Evolutionary conservation across 2,888 invertebrate species (phyloP).

Genomic region (Neria commutata): DNA sequence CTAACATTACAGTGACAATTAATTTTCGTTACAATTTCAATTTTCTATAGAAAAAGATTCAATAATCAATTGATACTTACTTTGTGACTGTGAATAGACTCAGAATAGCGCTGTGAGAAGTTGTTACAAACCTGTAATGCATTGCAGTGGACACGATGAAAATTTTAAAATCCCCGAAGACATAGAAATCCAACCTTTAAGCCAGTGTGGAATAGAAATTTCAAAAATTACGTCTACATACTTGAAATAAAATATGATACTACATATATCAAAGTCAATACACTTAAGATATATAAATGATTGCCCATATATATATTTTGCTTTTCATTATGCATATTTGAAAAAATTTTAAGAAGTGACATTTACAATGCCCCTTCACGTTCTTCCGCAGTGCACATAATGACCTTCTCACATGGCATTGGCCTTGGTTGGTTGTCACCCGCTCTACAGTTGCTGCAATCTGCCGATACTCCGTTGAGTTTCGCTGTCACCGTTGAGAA

Average conservation of each 20-base stretch:
- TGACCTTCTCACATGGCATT: conserved; percentile 50
- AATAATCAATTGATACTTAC: too few species aligned
- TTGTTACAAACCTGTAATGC: too few species aligned
- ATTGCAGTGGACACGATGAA: too few species aligned
- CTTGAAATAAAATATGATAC: background rate
- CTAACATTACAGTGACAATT: too few species aligned
- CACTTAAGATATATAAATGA: background rate
- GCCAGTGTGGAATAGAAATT: background rate
- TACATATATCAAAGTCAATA: background rate
- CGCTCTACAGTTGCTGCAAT: conserved; percentile 41
- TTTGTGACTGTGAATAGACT: too few species aligned
- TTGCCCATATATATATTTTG: too few species aligned
- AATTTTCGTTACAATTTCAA: too few species aligned
- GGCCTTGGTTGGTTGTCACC: conserved; percentile 53
- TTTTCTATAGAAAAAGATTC: too few species aligned
- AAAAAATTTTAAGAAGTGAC: background rate
- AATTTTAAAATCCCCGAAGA: too few species aligned
- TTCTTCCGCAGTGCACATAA: conserved; percentile 47
- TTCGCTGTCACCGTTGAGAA: conserved; percentile 35
- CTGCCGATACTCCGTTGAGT: conserved; percentile 34
- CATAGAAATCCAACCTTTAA: too few species aligned
- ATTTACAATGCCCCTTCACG: background rate
- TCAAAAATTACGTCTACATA: background rate
- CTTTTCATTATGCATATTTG: too few species aligned
- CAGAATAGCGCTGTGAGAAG: too few species aligned